Evolutionary conservation across 2,888 invertebrate species (phyloP), one percentile per base, ranked within the genome.

Genomic region (Halictus ligatus): DNA sequence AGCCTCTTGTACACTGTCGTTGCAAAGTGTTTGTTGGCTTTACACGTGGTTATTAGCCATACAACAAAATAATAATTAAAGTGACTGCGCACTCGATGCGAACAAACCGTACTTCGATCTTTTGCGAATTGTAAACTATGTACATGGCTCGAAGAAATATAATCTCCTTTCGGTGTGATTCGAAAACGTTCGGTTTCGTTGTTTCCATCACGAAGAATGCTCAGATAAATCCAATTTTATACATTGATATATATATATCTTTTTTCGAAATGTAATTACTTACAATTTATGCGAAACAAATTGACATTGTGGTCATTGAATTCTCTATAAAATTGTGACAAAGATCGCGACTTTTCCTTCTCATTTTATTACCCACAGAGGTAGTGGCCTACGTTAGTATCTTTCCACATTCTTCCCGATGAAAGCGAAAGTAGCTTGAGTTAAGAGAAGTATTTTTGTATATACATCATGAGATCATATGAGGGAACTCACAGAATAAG

Each of bases 401-500:
- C 5, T 40, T 35, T 43, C 21, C 13, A 77, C n/a, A 71, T 72
- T 83, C 67, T 84, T 84, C 60, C 40, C 21, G 75, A 77, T 60
- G 76, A 69, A 79, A 77, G 29, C 48, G 58, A 69, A 43, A 69
- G 50, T 80, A 50, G 48, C 50, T 86, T 29, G 48, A 48, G 77
- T 40, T 71, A 58, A 86, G n/a, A 69, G 21, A 78, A 46, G 67
- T 8, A 46, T 43, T 54, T 15, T 21, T 21, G 67, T 35, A 35
- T 35, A 67, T 60, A 3, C 78, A 43, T 29, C 75, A 40, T 12
- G 35, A 15, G 15, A n/a, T 73, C 48, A 43, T 21, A 43, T 13
- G 13, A 40, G 71, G 91, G 92, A 96, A 98, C 98, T 98, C 97
- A 98, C 98, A 98, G 96, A 98, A 99, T 93, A 98, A 96, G 91